These are phyloP conservation scores for Atherinomorus stipes DNA, from an alignment of 2,113 vertebrate species.

Conservation along the genomic window DNA sequence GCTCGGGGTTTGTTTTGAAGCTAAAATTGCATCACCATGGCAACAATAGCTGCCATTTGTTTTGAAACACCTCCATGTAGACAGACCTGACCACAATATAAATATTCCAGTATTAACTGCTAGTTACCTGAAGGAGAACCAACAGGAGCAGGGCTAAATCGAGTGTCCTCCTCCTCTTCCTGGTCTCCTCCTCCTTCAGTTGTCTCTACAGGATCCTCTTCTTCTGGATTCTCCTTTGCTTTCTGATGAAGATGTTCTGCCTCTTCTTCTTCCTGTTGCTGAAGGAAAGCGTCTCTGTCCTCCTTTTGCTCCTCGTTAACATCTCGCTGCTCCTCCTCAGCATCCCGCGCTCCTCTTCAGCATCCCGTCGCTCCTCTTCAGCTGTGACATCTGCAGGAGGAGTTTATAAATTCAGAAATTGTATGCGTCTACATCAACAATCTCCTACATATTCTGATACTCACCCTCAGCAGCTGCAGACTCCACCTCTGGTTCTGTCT, in stretches of 20 bases:
- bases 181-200: not conserved
- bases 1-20: no score
- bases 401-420: not conserved
- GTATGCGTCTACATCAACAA: not conserved
- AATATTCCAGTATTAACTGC: no score
- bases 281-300: no score
- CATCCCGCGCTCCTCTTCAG: not conserved
- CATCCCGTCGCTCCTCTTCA: not conserved
- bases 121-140: conserved; percentile 43
- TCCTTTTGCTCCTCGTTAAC: no score
- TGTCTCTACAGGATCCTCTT: conserved; percentile 1
- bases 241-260: not conserved
- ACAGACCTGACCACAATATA: not conserved
- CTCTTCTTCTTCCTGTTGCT: not conserved
- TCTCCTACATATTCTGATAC: conserved; percentile 17
- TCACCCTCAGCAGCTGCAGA: conserved; percentile 26
- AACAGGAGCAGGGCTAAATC: not conserved
- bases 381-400: conserved; percentile 25
- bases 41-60: no score
- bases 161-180: not conserved
- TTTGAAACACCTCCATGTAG: no score
- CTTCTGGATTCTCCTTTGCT: not conserved
- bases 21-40: no score
- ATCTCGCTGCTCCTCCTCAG: not conserved
- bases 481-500: not conserved